phyloP scores from a whole-genome alignment of 53 echinoderm and acorn worm species.

The Paracentrotus lividus region DNA sequence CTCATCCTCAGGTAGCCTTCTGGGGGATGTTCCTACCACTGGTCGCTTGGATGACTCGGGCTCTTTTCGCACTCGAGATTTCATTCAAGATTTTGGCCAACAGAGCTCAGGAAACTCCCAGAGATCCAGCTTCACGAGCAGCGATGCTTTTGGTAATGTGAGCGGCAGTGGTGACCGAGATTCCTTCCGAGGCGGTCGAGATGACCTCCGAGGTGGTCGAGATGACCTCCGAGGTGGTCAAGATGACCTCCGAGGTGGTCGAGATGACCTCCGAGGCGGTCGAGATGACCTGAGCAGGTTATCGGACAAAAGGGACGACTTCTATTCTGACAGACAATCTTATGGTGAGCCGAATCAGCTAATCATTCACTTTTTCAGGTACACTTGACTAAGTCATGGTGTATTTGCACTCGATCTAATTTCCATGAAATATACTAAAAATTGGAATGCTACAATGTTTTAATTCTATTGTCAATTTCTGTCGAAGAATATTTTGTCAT shows the following conservation, averaged over 20 bases:
- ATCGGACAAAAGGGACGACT: neutral
- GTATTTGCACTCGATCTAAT: neutral
- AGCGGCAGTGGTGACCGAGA: neutral
- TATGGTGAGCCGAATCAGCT: neutral
- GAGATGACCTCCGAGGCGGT: neutral
- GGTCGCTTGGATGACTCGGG: conserved; percentile 1
- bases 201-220: too few relatives aligned
- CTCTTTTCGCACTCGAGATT: neutral
- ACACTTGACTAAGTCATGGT: neutral
- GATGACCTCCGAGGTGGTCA: neutral
- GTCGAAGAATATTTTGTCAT: too few relatives aligned
- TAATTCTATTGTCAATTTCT: too few relatives aligned
- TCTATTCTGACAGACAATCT: neutral
- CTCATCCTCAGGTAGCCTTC: conserved; percentile 11
- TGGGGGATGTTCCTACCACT: neutral
- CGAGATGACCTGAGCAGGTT: neutral
- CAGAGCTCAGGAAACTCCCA: neutral
- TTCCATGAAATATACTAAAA: neutral
- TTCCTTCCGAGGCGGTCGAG: neutral
- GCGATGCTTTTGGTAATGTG: neutral
- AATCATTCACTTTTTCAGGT: neutral
- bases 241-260: neutral
- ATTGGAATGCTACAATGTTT: too few relatives aligned
- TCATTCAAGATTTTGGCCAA: neutral
- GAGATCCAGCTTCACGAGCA: neutral